phyloP scores from a whole-genome alignment of 2,888 invertebrate genomes.

The Sinodicranocentrus sp. region DNA sequence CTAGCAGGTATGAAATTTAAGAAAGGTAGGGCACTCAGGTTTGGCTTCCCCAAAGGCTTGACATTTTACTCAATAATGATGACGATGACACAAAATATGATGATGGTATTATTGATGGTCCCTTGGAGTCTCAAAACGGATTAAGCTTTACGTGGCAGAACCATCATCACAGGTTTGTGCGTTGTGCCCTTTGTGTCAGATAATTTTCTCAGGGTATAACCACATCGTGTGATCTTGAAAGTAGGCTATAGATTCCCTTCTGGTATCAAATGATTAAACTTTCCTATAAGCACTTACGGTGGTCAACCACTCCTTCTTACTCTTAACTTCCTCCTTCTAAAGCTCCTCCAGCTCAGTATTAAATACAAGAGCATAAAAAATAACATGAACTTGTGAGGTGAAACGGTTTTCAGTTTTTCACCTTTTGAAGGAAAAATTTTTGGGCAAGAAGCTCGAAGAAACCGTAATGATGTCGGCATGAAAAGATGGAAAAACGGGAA shows the following conservation, averaged over 20 bases:
- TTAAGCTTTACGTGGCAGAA: conserved; percentile 3
- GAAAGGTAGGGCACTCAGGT: background rate
- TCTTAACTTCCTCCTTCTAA: conserved; percentile 56
- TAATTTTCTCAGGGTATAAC: background rate
- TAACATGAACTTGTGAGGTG: conserved; percentile 2
- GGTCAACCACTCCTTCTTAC: conserved; percentile 47
- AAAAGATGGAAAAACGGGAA: conserved; percentile 54
- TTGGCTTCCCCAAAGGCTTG: background rate
- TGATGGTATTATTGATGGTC: background rate
- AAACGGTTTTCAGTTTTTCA: background rate
- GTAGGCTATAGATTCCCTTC: conserved; percentile 51
- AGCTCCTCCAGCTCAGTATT: conserved; percentile 40
- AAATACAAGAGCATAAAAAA: background rate
- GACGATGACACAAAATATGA: background rate
- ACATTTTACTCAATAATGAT: background rate
- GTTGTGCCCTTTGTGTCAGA: background rate
- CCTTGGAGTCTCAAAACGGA: background rate
- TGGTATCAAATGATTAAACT: conserved; percentile 54
- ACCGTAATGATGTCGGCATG: conserved; percentile 32
- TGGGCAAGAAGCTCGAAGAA: background rate
- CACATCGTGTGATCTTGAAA: conserved; percentile 25
- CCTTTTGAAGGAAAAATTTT: background rate
- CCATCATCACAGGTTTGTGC: background rate
- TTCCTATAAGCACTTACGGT: conserved; percentile 57
- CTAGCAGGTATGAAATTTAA: no score